Percentiles rank a stretch among this genome's conserved stretches.
Conservation (phyloP, 2,113 vertebrate species). For the Miniopterus natalensis region DNA sequence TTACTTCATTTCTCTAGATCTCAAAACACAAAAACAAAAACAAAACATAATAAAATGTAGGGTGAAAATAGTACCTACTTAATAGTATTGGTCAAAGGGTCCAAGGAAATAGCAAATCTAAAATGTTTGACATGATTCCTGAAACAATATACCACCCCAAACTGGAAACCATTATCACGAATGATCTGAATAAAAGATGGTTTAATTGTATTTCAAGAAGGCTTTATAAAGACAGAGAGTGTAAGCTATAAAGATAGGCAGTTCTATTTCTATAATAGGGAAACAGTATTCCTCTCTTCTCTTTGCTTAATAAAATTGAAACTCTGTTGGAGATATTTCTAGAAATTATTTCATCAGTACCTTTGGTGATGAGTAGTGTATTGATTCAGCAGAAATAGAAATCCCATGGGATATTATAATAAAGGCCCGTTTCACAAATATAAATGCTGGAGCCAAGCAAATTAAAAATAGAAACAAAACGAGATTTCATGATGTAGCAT, state of each 20-base stretch:
- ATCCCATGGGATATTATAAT: neutral
- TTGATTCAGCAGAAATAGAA: neutral
- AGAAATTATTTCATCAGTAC: neutral
- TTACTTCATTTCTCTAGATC: neutral
- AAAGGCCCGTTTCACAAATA: neutral
- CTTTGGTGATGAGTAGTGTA: neutral
- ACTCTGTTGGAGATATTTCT: neutral
- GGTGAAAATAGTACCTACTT: neutral
- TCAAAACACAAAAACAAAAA: neutral
- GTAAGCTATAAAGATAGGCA: neutral
- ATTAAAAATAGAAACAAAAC: slow-evolving; percentile 9
- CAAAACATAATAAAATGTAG: neutral
- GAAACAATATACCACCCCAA: neutral
- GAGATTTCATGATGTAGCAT: neutral
- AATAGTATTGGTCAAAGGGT: neutral
- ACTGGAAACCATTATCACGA: neutral
- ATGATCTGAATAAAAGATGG: neutral
- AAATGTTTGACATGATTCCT: neutral
- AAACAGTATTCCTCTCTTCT: neutral
- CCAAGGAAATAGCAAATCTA: neutral
- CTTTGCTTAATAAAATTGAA: neutral
- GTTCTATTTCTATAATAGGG: neutral
- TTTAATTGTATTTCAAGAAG: neutral
- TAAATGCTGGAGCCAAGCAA: neutral
- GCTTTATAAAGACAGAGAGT: neutral